Evolutionary conservation across 2,797 vertebrate species (phyloP), one percentile per base, ranked within the genome.

Genomic region (Karalla daura): DNA sequence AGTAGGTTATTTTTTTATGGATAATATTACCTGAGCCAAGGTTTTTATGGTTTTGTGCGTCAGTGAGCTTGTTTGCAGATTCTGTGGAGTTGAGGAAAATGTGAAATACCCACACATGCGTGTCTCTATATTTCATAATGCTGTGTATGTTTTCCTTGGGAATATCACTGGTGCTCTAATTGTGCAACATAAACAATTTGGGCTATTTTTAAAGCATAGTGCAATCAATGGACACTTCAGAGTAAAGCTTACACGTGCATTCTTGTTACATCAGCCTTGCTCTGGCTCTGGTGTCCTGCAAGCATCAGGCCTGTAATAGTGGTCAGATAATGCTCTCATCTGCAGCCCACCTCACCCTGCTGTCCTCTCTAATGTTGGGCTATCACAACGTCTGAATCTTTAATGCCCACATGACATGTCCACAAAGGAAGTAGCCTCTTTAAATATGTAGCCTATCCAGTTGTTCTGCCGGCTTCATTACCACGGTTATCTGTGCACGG

Each of bases 381-480:
- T 70, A 81, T 86, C 81, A 80, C 78, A 69, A 39, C 4, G 10
- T 66, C 68, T 91, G 69, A 84, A 90, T 88, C 61, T 82, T 89
- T 84, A 82, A 89, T 88, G 76, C 17, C 62, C 54, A 54, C 44
- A 76, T 83, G 85, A 84, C 81, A 83, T 72, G 67, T 78, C 73
- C 74, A 90, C 83, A 87, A 79, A 87, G 68, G 78, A 76, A 83
- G 44, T 25, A 32, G 40, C 56, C 78, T 86, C 56, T 86, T 89
- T 81, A 90, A 90, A 91, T 86, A 87, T 90, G 79, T 75, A 87
- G 76, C 58, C 52, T 63, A 77, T 86, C 78, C 64, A 82, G 82
- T 90, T 81, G 73, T 84, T 78, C 74, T 74, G 70, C 77, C 15
- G 32, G 81, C 71, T 84, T 90, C 80, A 88, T 89, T 86, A 87